phyloP scores from a whole-genome alignment of 2,113 vertebrate species.

The Alouatta palliata region DNA sequence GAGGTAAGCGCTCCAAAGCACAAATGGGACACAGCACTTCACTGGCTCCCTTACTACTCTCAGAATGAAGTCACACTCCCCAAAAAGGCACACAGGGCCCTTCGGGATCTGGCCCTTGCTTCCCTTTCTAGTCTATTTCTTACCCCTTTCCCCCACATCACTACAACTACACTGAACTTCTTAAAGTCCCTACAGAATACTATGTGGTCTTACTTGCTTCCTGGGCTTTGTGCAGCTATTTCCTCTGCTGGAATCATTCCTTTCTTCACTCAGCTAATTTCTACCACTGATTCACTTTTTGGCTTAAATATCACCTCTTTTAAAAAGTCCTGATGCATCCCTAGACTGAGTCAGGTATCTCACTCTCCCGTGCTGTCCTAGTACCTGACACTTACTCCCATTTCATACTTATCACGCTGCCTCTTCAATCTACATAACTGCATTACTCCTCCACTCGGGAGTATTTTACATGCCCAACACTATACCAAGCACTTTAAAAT shows the following conservation, averaged over 20 bases:
- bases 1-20: background rate
- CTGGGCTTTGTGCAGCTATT: background rate
- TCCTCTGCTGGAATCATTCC: background rate
- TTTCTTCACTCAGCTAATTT: background rate
- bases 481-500: background rate
- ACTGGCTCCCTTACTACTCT: background rate
- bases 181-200: background rate
- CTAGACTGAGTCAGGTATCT: background rate
- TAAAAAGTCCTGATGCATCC: background rate
- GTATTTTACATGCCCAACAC: background rate
- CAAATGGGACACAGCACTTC: background rate
- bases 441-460: background rate
- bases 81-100: background rate
- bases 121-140: background rate
- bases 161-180: background rate
- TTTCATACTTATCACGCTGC: background rate
- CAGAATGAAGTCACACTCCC: background rate
- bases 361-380: background rate
- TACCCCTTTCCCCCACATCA: background rate
- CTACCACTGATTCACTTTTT: background rate
- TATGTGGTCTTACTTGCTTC: background rate
- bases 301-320: background rate
- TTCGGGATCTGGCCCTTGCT: background rate
- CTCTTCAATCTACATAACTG: background rate
- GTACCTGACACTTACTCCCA: background rate